These are phyloP conservation scores for Anastrepha ludens DNA, from an alignment of 1,140 invertebrate genomes.

Conservation along the genomic window DNA sequence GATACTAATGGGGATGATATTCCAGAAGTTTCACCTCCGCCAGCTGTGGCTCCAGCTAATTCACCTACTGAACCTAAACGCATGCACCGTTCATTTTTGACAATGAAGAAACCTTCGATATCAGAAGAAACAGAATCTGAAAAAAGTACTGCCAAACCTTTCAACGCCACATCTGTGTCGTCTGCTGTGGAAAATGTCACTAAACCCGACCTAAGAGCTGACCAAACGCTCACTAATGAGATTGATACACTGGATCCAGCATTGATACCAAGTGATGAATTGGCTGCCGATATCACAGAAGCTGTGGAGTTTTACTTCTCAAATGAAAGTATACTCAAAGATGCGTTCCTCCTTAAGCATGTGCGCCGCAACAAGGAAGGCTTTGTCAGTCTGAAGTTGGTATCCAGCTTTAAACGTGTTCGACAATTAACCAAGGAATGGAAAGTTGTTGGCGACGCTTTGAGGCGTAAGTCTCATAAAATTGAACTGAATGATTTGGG, in stretches of 20 bases:
- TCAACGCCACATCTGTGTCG: slow-evolving; percentile 23
- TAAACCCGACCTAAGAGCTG: neutral
- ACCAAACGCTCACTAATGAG: slow-evolving; percentile 61
- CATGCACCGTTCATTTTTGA: slow-evolving; percentile 68
- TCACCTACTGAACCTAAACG: slow-evolving; percentile 64
- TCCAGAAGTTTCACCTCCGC: slow-evolving; percentile 65
- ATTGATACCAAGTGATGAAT: slow-evolving; percentile 80
- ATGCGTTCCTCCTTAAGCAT: slow-evolving; percentile 95
- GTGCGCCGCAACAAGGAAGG: slow-evolving; percentile 95
- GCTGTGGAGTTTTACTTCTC: slow-evolving; percentile 96
- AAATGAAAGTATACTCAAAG: slow-evolving; percentile 94
- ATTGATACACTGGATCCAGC: slow-evolving; percentile 65
- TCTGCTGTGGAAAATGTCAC: neutral
- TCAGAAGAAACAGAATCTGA: neutral
- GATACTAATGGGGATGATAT: neutral
- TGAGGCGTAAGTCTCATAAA: slow-evolving; percentile 84
- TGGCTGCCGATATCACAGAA: slow-evolving; percentile 84
- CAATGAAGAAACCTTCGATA: slow-evolving; percentile 60
- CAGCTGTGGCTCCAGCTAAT: slow-evolving; percentile 64
- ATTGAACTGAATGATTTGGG: slow-evolving; percentile 93
- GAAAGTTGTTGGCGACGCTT: slow-evolving; percentile 90
- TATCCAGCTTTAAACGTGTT: slow-evolving; percentile 94
- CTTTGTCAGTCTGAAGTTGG: slow-evolving; percentile 94
- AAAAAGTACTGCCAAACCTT: neutral
- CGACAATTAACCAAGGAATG: slow-evolving; percentile 95